These are phyloP conservation scores for Mimumesa dahlbomi DNA, from an alignment of 2,888 invertebrate species.

Conservation along the genomic window DNA sequence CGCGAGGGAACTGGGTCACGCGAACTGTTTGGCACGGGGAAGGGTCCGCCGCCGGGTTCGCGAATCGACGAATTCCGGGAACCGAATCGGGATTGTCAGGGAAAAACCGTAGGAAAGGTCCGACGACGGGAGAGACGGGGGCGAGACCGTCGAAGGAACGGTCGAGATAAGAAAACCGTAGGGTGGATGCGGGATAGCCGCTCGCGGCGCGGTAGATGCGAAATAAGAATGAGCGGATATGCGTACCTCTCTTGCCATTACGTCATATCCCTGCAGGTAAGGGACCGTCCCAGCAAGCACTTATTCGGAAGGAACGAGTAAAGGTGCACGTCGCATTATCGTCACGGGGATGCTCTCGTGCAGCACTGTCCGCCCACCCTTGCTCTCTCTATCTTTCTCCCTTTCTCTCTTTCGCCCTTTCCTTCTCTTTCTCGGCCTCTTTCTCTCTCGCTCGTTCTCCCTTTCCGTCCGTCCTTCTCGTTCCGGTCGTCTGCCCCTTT, in stretches of 20 bases:
- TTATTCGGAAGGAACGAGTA: slow-evolving; percentile 70
- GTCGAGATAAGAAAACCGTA: no score
- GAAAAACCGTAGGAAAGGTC: no score
- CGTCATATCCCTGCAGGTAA: slow-evolving; percentile 81
- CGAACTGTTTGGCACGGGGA: slow-evolving; percentile 38
- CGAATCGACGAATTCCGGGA: neutral
- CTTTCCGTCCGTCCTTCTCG: slow-evolving; percentile 3
- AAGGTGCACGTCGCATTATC: slow-evolving; percentile 72
- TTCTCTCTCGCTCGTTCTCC: slow-evolving; percentile 1
- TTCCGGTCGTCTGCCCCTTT: neutral
- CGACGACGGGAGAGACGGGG: neutral
- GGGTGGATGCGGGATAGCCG: neutral
- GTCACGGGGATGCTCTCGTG: slow-evolving; percentile 60
- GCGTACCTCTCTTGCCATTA: slow-evolving; percentile 82
- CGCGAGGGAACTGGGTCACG: slow-evolving; percentile 74
- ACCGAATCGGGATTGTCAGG: slow-evolving; percentile 10
- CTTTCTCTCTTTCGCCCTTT: slow-evolving; percentile 5
- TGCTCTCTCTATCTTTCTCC: slow-evolving; percentile 41
- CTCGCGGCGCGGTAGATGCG: slow-evolving; percentile 23
- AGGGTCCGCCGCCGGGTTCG: slow-evolving; percentile 20
- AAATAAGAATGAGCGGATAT: slow-evolving; percentile 49
- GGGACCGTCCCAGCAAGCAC: slow-evolving; percentile 77
- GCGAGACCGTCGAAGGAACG: neutral
- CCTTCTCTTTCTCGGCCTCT: slow-evolving; percentile 8
- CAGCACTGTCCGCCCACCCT: slow-evolving; percentile 67